Conservation (phyloP, 2,888 invertebrate species). For the Agapostemon virescens region DNA sequence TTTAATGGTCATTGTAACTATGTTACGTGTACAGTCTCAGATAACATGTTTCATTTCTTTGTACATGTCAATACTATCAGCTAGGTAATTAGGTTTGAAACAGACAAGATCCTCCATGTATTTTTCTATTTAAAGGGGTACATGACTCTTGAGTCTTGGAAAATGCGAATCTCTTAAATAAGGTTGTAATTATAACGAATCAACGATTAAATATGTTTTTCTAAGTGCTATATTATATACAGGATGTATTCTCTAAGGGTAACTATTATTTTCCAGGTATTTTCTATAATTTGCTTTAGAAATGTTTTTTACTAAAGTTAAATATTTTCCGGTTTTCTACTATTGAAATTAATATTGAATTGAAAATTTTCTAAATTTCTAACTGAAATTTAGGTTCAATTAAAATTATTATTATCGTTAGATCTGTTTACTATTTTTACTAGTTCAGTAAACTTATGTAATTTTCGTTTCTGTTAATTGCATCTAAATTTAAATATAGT, state of each 20-base stretch:
- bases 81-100: slow-evolving; percentile 39
- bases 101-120: slow-evolving; percentile 40
- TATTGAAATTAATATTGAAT: too few species aligned
- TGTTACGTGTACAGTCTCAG: slow-evolving; percentile 50
- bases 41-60: slow-evolving; percentile 49
- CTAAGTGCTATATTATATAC: slow-evolving; percentile 29
- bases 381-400: not conserved
- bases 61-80: slow-evolving; percentile 43
- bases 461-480: not conserved
- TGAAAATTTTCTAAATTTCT: too few species aligned
- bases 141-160: slow-evolving; percentile 46
- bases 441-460: not conserved
- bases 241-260: not conserved
- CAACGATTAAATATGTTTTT: slow-evolving; percentile 35
- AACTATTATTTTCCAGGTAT: not conserved
- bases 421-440: not conserved
- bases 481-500: not conserved
- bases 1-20: slow-evolving; percentile 51
- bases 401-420: not conserved
- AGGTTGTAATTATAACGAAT: slow-evolving; percentile 38
- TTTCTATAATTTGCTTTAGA: not conserved
- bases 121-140: slow-evolving; percentile 60
- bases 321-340: not conserved
- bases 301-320: not conserved
- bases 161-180: slow-evolving; percentile 32